Evolutionary conservation across 2,888 invertebrate species (phyloP).

Genomic region (Seira sanloemensis): DNA sequence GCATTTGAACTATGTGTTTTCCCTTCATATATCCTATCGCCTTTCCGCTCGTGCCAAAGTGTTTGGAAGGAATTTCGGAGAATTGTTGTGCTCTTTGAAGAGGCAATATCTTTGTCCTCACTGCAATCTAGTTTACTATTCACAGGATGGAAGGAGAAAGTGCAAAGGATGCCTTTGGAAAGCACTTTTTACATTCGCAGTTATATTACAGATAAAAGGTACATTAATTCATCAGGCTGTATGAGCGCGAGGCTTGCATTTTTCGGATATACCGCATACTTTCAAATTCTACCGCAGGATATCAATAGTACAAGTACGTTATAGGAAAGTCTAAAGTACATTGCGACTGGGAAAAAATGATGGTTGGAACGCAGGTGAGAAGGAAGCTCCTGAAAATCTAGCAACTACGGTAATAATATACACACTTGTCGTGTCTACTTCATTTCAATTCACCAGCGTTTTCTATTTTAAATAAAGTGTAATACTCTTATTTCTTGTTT

Average conservation of each 20-base stretch:
- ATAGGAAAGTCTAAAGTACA: too few species aligned
- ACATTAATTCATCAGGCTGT: neutral
- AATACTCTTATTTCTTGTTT: slow-evolving; percentile 8
- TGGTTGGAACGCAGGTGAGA: too few species aligned
- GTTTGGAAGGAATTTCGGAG: slow-evolving; percentile 37
- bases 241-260: too few species aligned
- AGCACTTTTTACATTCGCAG: too few species aligned
- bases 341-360: too few species aligned
- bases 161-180: neutral
- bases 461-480: slow-evolving; percentile 28
- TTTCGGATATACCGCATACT: too few species aligned
- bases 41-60: slow-evolving; percentile 30
- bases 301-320: too few species aligned
- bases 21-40: slow-evolving; percentile 6
- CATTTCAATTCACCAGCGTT: slow-evolving; percentile 3
- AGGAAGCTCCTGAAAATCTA: too few species aligned
- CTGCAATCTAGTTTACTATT: neutral
- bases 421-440: neutral
- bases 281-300: too few species aligned
- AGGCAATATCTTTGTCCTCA: neutral
- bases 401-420: neutral
- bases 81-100: neutral
- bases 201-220: slow-evolving; percentile 4
- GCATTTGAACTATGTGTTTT: slow-evolving; percentile 56
- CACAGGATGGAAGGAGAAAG: neutral